Evolutionary conservation across 2,888 invertebrate genomes (phyloP), one percentile per base, ranked within the genome.

Genomic region (Trichogramma dendrolimi): DNA sequence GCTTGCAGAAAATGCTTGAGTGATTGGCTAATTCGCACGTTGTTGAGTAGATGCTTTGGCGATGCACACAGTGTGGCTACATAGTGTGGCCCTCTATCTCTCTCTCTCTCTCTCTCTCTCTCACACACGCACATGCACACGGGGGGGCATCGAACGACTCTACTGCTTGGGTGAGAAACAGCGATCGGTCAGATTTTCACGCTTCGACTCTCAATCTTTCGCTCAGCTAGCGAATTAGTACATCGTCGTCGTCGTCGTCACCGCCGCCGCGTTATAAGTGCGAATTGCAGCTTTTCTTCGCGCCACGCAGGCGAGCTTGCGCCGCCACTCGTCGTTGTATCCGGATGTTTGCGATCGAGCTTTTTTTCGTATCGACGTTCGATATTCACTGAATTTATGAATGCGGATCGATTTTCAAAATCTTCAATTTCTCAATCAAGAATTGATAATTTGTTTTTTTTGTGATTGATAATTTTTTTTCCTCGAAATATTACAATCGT

Each of bases 161-260:
- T 48, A 27, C 27, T 27, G 27, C 27, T 27, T 27, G 27, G 27
- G 27, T 27, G 27, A 27, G 27, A 49, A 39, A 49, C 49, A 46
- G 39, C 11, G 39, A 61, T 61, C 56, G 61, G 47, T 11, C 41
- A 39, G 42, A 56, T 53, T 62, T 58, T 58, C 58, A 47, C 46
- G 58, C 58, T 54, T 42, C 47, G 59, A 14, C 49, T 55, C 55
- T 62, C 50, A 59, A 62, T 62, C 55, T 62, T 10, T 62, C 59
- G 53, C 52, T 55, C 48, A 11, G 1, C 5, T 39, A 10, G 47
- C 42, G 51, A 59, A 27, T 62, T 62, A 52, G 55, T 59, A 55
- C 51, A 55, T 62, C 59, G 51, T 62, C 62, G 55, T 27, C 39
- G 14, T 14, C 27, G 27, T 27, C 27, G 27, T 2, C 27, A 3